Conservation (phyloP, 2,888 invertebrate species). For the Scaptomyza polygonia region DNA sequence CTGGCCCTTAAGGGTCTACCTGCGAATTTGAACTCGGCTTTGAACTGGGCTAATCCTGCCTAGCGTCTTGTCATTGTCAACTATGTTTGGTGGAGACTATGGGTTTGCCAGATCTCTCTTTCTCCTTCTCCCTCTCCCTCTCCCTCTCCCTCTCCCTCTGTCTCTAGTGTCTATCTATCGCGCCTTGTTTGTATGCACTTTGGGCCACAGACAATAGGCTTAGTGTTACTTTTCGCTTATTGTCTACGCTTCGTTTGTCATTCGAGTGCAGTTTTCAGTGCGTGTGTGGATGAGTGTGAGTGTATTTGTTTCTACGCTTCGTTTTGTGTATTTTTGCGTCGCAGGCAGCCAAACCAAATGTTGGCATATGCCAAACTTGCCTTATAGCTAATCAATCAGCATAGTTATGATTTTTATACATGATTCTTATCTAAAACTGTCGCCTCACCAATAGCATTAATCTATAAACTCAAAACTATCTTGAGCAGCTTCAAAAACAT, state of each 20-base stretch:
- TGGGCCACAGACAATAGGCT: constrained; percentile 78
- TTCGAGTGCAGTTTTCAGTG: constrained; percentile 59
- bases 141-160: constrained; percentile 5
- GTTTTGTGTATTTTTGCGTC: constrained; percentile 10
- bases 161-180: constrained; percentile 27
- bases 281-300: constrained; percentile 1
- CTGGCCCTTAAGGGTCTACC: constrained; percentile 29
- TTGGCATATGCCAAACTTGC: constrained; percentile 45
- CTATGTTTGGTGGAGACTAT: constrained; percentile 9
- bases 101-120: constrained; percentile 37
- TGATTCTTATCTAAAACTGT: too few relatives aligned
- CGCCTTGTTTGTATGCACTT: constrained; percentile 73
- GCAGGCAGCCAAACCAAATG: constrained; percentile 32
- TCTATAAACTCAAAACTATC: neutral
- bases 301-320: neutral
- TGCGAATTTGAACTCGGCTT: constrained; percentile 49
- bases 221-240: constrained; percentile 80
- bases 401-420: constrained; percentile 2
- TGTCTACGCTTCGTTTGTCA: constrained; percentile 75
- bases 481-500: neutral
- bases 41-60: constrained; percentile 66
- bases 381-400: constrained; percentile 60
- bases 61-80: constrained; percentile 66
- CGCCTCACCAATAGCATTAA: too few relatives aligned
- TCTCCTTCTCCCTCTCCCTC: constrained; percentile 17